Base-by-base conservation (phyloP, 2,888 invertebrate species). In the Sepiola atlantica region DNA sequence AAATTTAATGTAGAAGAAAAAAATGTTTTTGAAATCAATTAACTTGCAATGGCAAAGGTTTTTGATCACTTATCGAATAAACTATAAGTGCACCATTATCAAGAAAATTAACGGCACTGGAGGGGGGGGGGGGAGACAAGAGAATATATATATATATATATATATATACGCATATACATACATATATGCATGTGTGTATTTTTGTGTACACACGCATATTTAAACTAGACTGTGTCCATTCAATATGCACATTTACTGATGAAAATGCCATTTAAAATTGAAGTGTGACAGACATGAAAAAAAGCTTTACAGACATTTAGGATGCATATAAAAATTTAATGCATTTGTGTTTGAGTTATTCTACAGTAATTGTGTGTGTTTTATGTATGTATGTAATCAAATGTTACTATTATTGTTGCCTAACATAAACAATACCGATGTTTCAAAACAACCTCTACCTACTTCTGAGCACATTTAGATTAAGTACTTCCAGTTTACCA, bases 61-160 rank as follows among this genome's bases (percentile, higher is more conserved):
- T 77, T 77, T n/a, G 16, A 14, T 77, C 77, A 77, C 28, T 77
- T 77, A 77, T 77, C n/a, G 77, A 77, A 32, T n/a, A 77, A 18
- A n/a, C 77, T 77, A n/a, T 77, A 16, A 77, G n/a, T 77, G n/a
- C 14, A 77, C n/a, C 77, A 77, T 77, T n/a, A 77, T 77, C 77
- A 77, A 77, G 77, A 77, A 32, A 77, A 77, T 77, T 4, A 16
- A 12, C 24, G 6, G 45, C 8, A 45, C 45, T 0, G n/a, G n/a
- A n/a, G n/a, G n/a, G n/a, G n/a, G n/a, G n/a, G n/a, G n/a, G n/a
- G n/a, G n/a, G n/a, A n/a, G n/a, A 45, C 45, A 45, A 45, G 45
- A 45, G 45, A 10, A 91, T 91, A 91, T n/a, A 91, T 91, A 91
- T 35, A 91, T n/a, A 91, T 35, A 91, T 91, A 91, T 91, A 91